Percentiles rank a stretch among this genome's conserved stretches.
phyloP scores from a whole-genome alignment of 2,888 invertebrate genomes.

The Drosophila ezoana region DNA sequence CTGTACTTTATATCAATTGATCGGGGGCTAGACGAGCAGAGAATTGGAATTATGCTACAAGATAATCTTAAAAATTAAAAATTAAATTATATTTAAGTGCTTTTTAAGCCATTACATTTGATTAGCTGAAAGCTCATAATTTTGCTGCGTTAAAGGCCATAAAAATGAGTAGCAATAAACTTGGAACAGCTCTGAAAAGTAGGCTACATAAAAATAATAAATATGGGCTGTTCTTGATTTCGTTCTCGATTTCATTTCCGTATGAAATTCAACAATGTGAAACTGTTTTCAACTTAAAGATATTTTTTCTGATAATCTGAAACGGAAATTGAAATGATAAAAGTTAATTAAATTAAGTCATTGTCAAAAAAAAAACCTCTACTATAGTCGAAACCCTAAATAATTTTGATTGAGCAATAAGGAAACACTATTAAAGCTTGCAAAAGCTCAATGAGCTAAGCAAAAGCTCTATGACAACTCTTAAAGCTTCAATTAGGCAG shows the following conservation, averaged over 20 bases:
- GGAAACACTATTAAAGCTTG: no score
- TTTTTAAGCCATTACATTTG: conserved; percentile 11
- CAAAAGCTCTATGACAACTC: no score
- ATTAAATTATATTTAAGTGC: conserved; percentile 26
- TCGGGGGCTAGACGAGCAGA: background rate
- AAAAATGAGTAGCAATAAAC: conserved; percentile 5
- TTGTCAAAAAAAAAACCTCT: no score
- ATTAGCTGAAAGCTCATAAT: conserved; percentile 1
- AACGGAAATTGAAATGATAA: no score
- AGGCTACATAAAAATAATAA: conserved; percentile 6
- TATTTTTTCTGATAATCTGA: background rate
- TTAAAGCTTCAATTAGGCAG: no score
- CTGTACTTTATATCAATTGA: background rate
- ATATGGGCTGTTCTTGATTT: background rate
- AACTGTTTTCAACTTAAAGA: background rate
- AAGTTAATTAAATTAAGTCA: no score
- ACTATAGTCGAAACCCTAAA: no score
- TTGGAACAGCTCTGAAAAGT: background rate
- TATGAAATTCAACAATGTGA: background rate
- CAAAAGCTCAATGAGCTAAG: no score
- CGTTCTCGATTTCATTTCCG: background rate
- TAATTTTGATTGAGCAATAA: no score
- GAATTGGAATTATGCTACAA: conserved; percentile 1
- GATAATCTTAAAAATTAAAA: conserved; percentile 24
- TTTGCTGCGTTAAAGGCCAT: background rate